phyloP scores from a whole-genome alignment of 2,797 vertebrate genomes.

The Enteromius trimaculatus region DNA sequence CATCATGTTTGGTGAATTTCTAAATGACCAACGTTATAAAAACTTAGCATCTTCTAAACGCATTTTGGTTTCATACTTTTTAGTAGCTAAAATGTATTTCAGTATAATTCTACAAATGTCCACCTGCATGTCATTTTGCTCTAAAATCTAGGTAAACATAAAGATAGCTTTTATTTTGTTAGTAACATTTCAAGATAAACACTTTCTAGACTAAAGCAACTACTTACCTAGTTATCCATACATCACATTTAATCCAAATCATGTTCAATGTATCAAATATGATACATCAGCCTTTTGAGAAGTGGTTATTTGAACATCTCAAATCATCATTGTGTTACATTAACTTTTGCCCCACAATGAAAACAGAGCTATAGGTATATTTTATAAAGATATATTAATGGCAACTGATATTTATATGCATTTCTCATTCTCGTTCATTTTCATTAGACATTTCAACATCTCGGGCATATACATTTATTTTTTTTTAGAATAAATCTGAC shows the following conservation, averaged over 20 bases:
- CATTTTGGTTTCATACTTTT: neutral
- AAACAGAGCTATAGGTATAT: neutral
- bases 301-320: neutral
- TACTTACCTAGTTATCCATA: neutral
- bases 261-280: neutral
- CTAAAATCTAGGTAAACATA: neutral
- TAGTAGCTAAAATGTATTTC: neutral
- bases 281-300: neutral
- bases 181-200: neutral
- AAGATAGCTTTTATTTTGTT: neutral
- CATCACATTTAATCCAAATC: neutral
- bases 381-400: neutral
- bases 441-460: neutral
- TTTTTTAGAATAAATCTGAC: neutral
- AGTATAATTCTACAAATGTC: neutral
- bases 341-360: neutral
- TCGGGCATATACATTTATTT: neutral
- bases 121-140: neutral
- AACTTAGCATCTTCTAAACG: neutral
- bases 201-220: neutral
- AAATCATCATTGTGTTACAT: neutral
- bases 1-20: neutral
- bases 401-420: neutral
- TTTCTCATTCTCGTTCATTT: neutral
- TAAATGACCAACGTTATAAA: neutral